A percentile compares a stretch with the other conserved stretches of the same genome.
Conservation (phyloP, 2,888 invertebrate genomes). For the Chironomus tentans region DNA sequence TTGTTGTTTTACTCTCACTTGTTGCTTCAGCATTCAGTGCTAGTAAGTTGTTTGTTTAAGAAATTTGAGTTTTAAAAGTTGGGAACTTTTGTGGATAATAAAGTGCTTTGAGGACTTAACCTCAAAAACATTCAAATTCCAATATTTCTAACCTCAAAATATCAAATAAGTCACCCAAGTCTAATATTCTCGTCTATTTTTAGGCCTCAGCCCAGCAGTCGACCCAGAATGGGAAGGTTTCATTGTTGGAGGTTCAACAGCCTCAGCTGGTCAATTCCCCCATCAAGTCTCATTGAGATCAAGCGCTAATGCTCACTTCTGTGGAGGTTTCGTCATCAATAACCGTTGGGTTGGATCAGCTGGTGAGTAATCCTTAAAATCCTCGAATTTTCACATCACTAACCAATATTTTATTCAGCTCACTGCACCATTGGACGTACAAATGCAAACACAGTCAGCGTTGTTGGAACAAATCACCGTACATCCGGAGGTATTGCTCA, state of each 20-base stretch:
- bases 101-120: too few relatives aligned
- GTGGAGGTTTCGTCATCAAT: slow-evolving; percentile 32
- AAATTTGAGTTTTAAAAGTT: too few relatives aligned
- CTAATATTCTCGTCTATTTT: too few relatives aligned
- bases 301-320: slow-evolving; percentile 27
- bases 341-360: slow-evolving; percentile 31
- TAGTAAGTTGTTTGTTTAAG: background rate
- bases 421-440: slow-evolving; percentile 30
- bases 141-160: too few relatives aligned
- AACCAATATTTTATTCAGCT: slow-evolving; percentile 25
- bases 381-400: too few relatives aligned
- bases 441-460: slow-evolving; percentile 6
- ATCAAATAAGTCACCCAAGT: too few relatives aligned
- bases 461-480: slow-evolving; percentile 24
- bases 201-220: background rate
- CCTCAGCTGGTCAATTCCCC: slow-evolving; percentile 25
- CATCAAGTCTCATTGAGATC: slow-evolving; percentile 23
- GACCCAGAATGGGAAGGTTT: slow-evolving; percentile 23
- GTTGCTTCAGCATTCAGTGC: slow-evolving; percentile 8
- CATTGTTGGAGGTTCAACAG: slow-evolving; percentile 24
- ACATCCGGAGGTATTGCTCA: slow-evolving; percentile 27
- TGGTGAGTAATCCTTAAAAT: too few relatives aligned
- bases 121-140: too few relatives aligned
- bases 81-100: too few relatives aligned
- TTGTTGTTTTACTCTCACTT: background rate